These are phyloP conservation scores for Galbula dea DNA, from an alignment of 2,113 vertebrate genomes.

Conservation along the genomic window DNA sequence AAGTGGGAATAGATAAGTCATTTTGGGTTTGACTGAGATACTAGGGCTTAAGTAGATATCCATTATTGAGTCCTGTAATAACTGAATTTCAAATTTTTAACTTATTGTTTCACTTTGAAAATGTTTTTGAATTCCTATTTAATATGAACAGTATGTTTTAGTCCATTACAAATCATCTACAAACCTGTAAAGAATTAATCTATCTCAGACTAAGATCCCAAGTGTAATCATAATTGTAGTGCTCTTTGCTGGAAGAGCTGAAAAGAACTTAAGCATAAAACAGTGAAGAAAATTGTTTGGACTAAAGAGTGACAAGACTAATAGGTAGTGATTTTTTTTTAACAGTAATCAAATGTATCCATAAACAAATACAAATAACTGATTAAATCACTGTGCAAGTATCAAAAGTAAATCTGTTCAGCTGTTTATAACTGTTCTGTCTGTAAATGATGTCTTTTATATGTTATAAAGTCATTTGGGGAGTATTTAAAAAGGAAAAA, in stretches of 20 bases:
- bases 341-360: background rate
- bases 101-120: background rate
- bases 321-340: slow-evolving; percentile 6
- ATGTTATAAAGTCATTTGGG: background rate
- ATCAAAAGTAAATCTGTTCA: slow-evolving; percentile 25
- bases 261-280: slow-evolving; percentile 22
- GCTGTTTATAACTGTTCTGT: background rate
- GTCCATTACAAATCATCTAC: slow-evolving; percentile 33
- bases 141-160: slow-evolving; percentile 34
- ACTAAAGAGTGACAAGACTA: slow-evolving; percentile 8
- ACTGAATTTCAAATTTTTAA: background rate
- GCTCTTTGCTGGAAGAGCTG: slow-evolving; percentile 22
- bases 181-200: slow-evolving; percentile 54
- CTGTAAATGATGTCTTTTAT: background rate
- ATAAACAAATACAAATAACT: slow-evolving; percentile 28
- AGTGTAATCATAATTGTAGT: slow-evolving; percentile 31
- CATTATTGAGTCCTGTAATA: background rate
- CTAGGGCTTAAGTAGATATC: background rate
- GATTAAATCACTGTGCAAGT: background rate
- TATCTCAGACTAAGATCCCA: slow-evolving; percentile 22
- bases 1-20: background rate
- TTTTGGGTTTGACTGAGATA: background rate
- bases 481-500: background rate
- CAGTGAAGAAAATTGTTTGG: slow-evolving; percentile 6
- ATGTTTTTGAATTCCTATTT: slow-evolving; percentile 14